A percentile compares a stretch with the other conserved stretches of the same genome.
Evolutionary conservation across 23 tunicate genomes (phyloP).

Genomic region (Ascidia mentula): DNA sequence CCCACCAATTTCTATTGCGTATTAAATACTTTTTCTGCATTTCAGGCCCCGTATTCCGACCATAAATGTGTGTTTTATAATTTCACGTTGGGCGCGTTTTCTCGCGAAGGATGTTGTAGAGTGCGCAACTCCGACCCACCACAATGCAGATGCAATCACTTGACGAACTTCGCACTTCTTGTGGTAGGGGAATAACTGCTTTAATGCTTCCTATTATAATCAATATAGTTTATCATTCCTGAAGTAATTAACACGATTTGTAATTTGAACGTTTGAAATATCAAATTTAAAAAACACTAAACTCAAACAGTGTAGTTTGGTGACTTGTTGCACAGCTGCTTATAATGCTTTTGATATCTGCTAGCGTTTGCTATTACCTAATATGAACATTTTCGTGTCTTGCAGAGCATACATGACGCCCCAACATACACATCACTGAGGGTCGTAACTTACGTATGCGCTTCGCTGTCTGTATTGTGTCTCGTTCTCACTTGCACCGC

Average conservation of each 20-base stretch:
- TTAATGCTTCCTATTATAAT: not conserved
- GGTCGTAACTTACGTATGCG: not conserved
- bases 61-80: constrained; percentile 49
- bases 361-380: no score
- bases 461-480: not conserved
- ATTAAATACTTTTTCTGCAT: no score
- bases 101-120: constrained; percentile 45
- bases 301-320: no score
- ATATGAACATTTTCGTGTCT: no score
- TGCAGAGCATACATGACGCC: not conserved
- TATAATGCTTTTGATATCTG: no score
- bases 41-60: constrained; percentile 16
- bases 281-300: no score
- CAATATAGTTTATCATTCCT: not conserved
- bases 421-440: not conserved
- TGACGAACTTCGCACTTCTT: constrained; percentile 57
- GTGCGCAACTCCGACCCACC: constrained; percentile 11
- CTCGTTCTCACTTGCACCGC: not conserved
- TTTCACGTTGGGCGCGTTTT: constrained; percentile 30
- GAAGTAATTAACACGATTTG: not conserved
- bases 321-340: no score
- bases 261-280: not conserved
- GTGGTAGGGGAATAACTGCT: constrained; percentile 47
- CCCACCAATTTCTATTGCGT: no score
- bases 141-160: constrained; percentile 45